These are phyloP conservation scores for Onychostoma macrolepis DNA, from an alignment of 2,113 vertebrate genomes.

Conservation along the genomic window DNA sequence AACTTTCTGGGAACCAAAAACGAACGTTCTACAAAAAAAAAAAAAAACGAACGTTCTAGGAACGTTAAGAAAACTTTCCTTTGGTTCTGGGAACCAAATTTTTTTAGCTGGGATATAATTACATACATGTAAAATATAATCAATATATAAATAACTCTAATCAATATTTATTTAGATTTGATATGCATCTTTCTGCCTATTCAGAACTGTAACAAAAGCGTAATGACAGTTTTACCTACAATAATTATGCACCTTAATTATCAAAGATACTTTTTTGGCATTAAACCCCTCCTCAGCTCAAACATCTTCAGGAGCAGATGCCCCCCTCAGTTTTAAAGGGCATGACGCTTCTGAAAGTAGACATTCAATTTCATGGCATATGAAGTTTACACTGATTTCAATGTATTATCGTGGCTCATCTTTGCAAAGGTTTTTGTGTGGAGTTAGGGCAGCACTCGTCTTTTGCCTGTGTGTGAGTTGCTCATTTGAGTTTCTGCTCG, in stretches of 20 bases:
- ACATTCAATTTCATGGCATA: constrained; percentile 12
- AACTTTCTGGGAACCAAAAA: too few relatives aligned
- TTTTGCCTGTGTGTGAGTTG: constrained; percentile 36
- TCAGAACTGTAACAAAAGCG: not conserved
- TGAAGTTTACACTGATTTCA: constrained; percentile 24
- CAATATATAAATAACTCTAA: not conserved
- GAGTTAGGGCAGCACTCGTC: constrained; percentile 1
- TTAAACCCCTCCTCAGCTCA: not conserved
- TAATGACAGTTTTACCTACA: not conserved
- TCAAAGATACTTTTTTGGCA: not conserved
- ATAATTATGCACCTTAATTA: not conserved
- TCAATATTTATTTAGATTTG: not conserved
- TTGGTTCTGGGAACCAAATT: too few relatives aligned
- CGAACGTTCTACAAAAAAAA: too few relatives aligned
- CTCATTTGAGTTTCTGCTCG: constrained; percentile 56
- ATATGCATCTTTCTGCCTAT: not conserved
- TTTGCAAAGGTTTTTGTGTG: constrained; percentile 24
- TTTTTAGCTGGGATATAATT: not conserved
- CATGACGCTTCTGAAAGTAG: constrained; percentile 6
- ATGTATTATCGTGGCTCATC: constrained; percentile 13
- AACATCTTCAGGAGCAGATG: not conserved
- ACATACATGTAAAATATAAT: not conserved
- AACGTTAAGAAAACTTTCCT: too few relatives aligned
- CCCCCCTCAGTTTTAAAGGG: not conserved
- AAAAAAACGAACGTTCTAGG: not conserved